These are phyloP conservation scores for Diaperis boleti DNA, from an alignment of 2,888 invertebrate genomes.

Conservation along the genomic window DNA sequence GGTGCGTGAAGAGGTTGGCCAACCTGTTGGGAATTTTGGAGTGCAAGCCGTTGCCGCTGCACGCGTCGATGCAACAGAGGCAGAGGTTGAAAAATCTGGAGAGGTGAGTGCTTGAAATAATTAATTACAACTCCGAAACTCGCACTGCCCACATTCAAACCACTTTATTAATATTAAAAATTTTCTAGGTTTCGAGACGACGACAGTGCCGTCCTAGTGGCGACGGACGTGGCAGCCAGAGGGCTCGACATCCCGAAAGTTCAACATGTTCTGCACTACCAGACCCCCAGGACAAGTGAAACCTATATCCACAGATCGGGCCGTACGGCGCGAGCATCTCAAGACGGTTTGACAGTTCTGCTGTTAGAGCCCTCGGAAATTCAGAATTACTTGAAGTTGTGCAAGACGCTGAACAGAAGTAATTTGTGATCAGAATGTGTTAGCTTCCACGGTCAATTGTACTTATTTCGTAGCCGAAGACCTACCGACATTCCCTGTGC, in stretches of 20 bases:
- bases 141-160: background rate
- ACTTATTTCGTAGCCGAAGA: constrained; percentile 83
- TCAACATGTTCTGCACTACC: constrained; percentile 97
- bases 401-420: constrained; percentile 88
- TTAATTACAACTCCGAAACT: too few species aligned
- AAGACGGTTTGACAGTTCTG: constrained; percentile 91
- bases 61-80: constrained; percentile 93
- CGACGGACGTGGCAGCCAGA: constrained; percentile 98
- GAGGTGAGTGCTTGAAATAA: constrained; percentile 71
- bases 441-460: too few species aligned
- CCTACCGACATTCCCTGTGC: constrained; percentile 86
- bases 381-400: constrained; percentile 82
- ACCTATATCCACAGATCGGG: constrained; percentile 98
- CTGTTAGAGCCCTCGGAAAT: constrained; percentile 92
- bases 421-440: too few species aligned
- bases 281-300: constrained; percentile 94
- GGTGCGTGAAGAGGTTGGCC: constrained; percentile 86
- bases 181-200: constrained; percentile 78
- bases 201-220: constrained; percentile 81
- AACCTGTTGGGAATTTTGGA: constrained; percentile 78
- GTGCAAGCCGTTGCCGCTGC: constrained; percentile 81
- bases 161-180: constrained; percentile 12
- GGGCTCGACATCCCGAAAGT: constrained; percentile 95
- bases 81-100: constrained; percentile 95
- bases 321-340: constrained; percentile 91